Evolutionary conservation across 2,113 vertebrate species (phyloP).

Genomic region (Lampris incognitus): DNA sequence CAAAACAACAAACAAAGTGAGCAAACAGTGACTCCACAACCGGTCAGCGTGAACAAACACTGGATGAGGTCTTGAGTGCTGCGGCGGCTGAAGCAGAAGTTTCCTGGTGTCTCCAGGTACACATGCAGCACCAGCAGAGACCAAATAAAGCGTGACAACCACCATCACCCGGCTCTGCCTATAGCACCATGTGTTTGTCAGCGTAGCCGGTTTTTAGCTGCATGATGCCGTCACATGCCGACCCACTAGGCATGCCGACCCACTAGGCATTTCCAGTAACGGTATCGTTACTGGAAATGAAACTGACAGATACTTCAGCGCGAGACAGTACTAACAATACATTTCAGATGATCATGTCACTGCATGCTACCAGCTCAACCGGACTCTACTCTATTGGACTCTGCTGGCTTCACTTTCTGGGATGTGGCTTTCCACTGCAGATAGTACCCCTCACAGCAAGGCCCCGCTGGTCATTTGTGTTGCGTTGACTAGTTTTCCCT

Average conservation of each 20-base stretch:
- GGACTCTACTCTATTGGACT: too few species aligned
- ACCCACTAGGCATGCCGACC: too few species aligned
- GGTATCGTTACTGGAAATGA: constrained; percentile 25
- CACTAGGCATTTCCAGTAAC: too few species aligned
- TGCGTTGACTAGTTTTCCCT: too few species aligned
- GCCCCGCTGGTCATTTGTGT: too few species aligned
- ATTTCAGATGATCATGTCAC: background rate
- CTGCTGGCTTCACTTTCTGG: too few species aligned
- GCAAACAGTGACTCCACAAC: background rate
- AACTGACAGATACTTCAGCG: constrained; percentile 15
- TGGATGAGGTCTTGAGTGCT: too few species aligned
- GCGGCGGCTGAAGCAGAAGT: background rate
- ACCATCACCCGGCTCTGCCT: background rate
- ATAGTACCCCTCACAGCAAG: too few species aligned
- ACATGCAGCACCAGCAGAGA: background rate
- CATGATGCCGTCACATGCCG: background rate
- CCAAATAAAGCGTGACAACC: background rate
- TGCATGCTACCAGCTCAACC: too few species aligned
- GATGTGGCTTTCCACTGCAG: too few species aligned
- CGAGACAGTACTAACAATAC: constrained; percentile 3
- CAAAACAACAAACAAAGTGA: background rate
- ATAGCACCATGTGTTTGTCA: background rate
- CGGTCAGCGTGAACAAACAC: background rate
- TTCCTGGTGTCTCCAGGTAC: background rate
- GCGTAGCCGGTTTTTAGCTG: background rate